Evolutionary conservation across 92 coral and sea anemone species (phyloP), one percentile per base, ranked within the genome.

Genomic region (Porites rus): DNA sequence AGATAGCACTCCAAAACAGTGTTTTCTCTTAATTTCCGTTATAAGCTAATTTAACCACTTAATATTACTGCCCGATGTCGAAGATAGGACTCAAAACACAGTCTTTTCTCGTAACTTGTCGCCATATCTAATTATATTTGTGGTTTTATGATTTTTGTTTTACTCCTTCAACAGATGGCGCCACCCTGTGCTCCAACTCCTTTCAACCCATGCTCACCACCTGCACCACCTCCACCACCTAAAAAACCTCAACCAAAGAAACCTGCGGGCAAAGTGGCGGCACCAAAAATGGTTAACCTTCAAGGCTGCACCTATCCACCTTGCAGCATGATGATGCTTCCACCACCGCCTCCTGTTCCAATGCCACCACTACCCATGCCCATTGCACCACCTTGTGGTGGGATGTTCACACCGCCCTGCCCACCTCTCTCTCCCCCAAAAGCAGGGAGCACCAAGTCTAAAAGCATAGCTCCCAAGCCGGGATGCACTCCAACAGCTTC

Each of bases 291-390:
- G 64, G 3, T 91, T 22, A 86, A 69, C n/a, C 31, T 91, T 0
- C 69, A 74, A 46, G 94, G 94, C 2, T 62, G 60, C 31, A 77
- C 92, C 17, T 81, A 80, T 22, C 93, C 90, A 76, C 72, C 65
- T 9, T 54, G 81, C 54, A 79, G 92, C 78, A 78, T 84, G 54
- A 72, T 83, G 59, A 69, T 76, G 24, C 92, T 88, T 46, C 97
- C 94, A 52, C 78, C 86, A 0, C 91, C 95, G 25, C 97, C 95
- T 1, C 93, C 97, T 38, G 87, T 68, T 68, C 88, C 85, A 46
- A 64, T 71, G 84, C 88, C 87, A 24, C 89, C 74, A 38, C 79
- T 82, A 4, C 90, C 90, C 3, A 68, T 80, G 82, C 86, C 86
- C 14, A 54, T 83, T 51, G 19, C 81, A 4, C 82, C 86, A 20